Evolutionary conservation across 2,797 vertebrate genomes (phyloP).

Genomic region (Hipposideros larvatus): DNA sequence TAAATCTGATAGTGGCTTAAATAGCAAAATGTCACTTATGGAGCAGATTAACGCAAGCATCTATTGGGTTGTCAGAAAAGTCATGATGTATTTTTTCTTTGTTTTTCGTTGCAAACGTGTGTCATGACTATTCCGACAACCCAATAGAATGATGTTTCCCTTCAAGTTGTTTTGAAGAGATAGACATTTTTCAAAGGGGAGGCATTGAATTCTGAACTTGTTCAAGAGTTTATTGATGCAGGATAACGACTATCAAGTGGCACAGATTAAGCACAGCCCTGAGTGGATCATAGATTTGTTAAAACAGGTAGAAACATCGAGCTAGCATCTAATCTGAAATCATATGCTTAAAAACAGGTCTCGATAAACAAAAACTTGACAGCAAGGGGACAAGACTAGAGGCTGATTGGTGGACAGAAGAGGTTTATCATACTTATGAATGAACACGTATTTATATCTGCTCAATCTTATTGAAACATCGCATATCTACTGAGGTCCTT

Average conservation of each 20-base stretch:
- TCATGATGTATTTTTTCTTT: no score
- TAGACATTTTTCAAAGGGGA: conserved; percentile 21
- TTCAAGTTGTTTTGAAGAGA: conserved; percentile 49
- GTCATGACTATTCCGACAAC: no score
- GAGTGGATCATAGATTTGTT: not conserved
- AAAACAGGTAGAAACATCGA: not conserved
- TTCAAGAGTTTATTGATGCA: not conserved
- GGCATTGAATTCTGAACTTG: conserved; percentile 11
- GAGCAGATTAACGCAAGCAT: not conserved
- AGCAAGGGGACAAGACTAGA: not conserved
- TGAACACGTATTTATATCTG: not conserved
- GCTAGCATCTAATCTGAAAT: not conserved
- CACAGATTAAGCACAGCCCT: not conserved
- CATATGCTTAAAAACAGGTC: conserved; percentile 17
- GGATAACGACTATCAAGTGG: not conserved
- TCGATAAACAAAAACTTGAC: not conserved
- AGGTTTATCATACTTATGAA: not conserved
- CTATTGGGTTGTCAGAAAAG: no score
- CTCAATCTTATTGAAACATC: not conserved
- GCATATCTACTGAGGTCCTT: not conserved
- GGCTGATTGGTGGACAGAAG: not conserved
- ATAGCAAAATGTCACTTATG: not conserved
- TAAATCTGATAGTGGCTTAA: conserved; percentile 39
- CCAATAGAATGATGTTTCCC: not conserved
- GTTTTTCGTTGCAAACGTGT: no score